A percentile compares a stretch with the other conserved stretches of the same genome.
Evolutionary conservation across 2,797 vertebrate genomes (phyloP).

Genomic region (Hapalemur alaotrensis): DNA sequence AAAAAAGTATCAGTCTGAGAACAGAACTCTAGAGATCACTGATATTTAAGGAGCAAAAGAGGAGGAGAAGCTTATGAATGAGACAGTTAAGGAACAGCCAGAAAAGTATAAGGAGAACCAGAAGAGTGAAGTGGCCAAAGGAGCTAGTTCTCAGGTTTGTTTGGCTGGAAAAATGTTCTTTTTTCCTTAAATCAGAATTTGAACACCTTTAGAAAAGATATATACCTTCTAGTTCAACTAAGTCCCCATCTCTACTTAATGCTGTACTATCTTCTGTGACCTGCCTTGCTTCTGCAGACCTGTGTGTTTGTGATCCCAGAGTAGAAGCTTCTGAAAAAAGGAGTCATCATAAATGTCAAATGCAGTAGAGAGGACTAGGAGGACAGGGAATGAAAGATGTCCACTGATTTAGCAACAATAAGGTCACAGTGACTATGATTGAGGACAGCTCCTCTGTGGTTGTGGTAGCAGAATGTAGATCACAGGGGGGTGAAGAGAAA

Average conservation of each 20-base stretch:
- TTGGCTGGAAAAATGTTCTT: neutral
- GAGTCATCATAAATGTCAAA: neutral
- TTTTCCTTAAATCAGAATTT: constrained; percentile 27
- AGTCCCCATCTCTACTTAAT: neutral
- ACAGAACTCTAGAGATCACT: constrained; percentile 37
- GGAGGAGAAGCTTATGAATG: neutral
- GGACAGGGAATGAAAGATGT: constrained; percentile 11
- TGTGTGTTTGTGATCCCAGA: neutral
- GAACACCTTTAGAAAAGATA: constrained; percentile 18
- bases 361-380: neutral
- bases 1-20: constrained; percentile 24
- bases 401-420: constrained; percentile 37
- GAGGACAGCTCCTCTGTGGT: neutral
- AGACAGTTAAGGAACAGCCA: constrained; percentile 2
- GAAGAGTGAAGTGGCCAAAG: constrained; percentile 4
- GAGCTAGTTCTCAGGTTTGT: neutral
- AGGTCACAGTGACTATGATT: neutral
- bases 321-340: constrained; percentile 1
- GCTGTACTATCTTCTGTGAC: constrained; percentile 22
- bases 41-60: constrained; percentile 35
- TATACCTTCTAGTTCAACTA: constrained; percentile 31
- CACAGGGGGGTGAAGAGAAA: neutral
- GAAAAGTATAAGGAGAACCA: constrained; percentile 20
- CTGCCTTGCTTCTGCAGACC: neutral
- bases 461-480: constrained; percentile 22